A percentile compares a stretch with the other conserved stretches of the same genome.
These are phyloP conservation scores for Ctenomys sociabilis DNA, from an alignment of 2,113 vertebrate species.

Conservation along the genomic window DNA sequence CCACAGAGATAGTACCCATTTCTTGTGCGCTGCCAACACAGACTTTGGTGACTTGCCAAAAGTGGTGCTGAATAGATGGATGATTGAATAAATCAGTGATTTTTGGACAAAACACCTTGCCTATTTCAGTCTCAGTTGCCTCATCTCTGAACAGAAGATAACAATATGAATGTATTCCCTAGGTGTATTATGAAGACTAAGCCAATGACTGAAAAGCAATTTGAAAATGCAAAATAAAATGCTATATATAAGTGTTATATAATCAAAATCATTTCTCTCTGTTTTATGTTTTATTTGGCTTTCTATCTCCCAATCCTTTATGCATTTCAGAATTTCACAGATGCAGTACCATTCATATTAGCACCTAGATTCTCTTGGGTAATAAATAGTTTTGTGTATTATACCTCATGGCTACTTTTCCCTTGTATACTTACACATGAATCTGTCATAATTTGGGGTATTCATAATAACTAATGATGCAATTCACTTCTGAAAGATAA, in stretches of 20 bases:
- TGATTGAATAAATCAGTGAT: conserved; percentile 69
- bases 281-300: conserved; percentile 80
- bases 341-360: conserved; percentile 74
- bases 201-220: conserved; percentile 77
- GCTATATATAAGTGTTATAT: conserved; percentile 78
- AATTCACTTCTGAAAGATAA: conserved; percentile 74
- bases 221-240: conserved; percentile 79
- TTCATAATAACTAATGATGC: conserved; percentile 75
- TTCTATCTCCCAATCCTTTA: conserved; percentile 76
- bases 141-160: conserved; percentile 75
- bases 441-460: conserved; percentile 74
- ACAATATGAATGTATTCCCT: conserved; percentile 58
- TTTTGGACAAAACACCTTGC: conserved; percentile 72
- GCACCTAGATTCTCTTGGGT: conserved; percentile 77
- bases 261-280: conserved; percentile 80
- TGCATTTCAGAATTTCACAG: conserved; percentile 77
- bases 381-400: conserved; percentile 75
- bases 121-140: conserved; percentile 62
- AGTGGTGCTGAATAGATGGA: conserved; percentile 56
- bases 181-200: conserved; percentile 76
- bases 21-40: neutral
- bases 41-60: conserved; percentile 25
- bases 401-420: conserved; percentile 67
- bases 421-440: conserved; percentile 69
- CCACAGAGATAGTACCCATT: neutral